These are phyloP conservation scores for Megastigmus dorsalis DNA, from an alignment of 2,888 invertebrate genomes.

Conservation along the genomic window DNA sequence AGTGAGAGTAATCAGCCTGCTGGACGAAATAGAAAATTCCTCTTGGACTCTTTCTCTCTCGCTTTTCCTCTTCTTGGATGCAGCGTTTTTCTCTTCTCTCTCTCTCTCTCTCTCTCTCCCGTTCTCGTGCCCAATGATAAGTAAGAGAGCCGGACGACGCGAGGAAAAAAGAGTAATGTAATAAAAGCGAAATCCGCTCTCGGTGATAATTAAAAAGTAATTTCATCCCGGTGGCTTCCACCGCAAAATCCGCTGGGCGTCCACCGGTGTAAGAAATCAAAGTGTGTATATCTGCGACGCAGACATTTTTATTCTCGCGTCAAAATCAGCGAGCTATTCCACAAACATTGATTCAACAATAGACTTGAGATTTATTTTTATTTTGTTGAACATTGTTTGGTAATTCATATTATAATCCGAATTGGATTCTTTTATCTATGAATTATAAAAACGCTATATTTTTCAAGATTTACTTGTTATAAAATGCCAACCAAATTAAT, in stretches of 20 bases:
- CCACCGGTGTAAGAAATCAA: slow-evolving; percentile 42
- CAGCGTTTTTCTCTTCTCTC: slow-evolving; percentile 44
- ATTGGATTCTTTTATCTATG: no score
- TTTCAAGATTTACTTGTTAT: no score
- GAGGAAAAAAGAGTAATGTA: slow-evolving; percentile 40
- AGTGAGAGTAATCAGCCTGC: slow-evolving; percentile 59
- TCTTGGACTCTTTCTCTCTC: slow-evolving; percentile 58
- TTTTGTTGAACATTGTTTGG: no score
- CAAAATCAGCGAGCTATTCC: no score
- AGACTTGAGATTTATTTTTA: no score
- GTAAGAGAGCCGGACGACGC: slow-evolving; percentile 41
- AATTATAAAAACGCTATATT: no score
- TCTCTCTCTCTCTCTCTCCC: slow-evolving; percentile 1
- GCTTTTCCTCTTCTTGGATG: not conserved
- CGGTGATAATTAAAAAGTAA: slow-evolving; percentile 56
- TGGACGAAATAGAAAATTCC: slow-evolving; percentile 67
- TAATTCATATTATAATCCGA: no score
- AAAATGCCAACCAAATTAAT: no score
- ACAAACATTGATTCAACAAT: no score
- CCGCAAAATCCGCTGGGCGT: slow-evolving; percentile 40
- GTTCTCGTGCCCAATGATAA: slow-evolving; percentile 44
- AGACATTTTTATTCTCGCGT: no score
- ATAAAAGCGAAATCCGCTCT: slow-evolving; percentile 55
- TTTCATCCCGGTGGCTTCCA: slow-evolving; percentile 44
- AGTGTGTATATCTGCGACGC: no score